phyloP scores from a whole-genome alignment of 2,888 invertebrate genomes.

The Cartodere bifasciata region DNA sequence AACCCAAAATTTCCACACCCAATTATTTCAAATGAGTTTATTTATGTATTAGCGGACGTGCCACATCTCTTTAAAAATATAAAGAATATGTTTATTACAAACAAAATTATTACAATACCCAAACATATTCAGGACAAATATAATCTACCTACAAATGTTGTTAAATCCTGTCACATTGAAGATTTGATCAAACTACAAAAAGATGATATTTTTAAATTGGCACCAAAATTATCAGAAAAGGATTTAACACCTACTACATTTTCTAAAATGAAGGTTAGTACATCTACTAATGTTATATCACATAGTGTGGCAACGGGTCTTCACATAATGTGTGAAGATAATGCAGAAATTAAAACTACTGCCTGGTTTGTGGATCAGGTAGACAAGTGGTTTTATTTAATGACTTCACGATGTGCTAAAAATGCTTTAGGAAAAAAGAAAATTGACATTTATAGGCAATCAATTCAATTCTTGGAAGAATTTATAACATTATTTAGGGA shows the following conservation, averaged over 20 bases:
- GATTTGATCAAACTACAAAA: slow-evolving; percentile 12
- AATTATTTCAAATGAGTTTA: slow-evolving; percentile 9
- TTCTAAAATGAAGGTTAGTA: slow-evolving; percentile 17
- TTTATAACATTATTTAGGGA: slow-evolving; percentile 11
- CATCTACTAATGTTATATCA: slow-evolving; percentile 15
- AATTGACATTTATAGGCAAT: slow-evolving; percentile 10
- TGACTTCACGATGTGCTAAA: slow-evolving; percentile 16
- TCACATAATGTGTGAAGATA: too few relatives aligned
- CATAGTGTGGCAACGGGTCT: slow-evolving; percentile 13
- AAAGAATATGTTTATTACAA: slow-evolving; percentile 14
- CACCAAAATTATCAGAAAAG: slow-evolving; percentile 16
- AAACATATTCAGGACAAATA: slow-evolving; percentile 10
- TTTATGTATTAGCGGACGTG: slow-evolving; percentile 16
- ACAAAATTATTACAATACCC: slow-evolving; percentile 14
- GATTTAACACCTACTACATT: slow-evolving; percentile 16
- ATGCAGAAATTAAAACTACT: slow-evolving; percentile 16
- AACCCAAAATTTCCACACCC: slow-evolving; percentile 14
- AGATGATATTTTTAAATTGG: slow-evolving; percentile 12
- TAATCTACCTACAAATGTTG: slow-evolving; percentile 14
- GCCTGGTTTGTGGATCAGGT: slow-evolving; percentile 18
- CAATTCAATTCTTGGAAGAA: slow-evolving; percentile 13
- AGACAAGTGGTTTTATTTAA: slow-evolving; percentile 17
- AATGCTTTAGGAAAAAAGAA: slow-evolving; percentile 15
- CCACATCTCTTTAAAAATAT: slow-evolving; percentile 18
- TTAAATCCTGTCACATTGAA: slow-evolving; percentile 13